These are phyloP conservation scores for Calliopsis andreniformis DNA, from an alignment of 1,140 invertebrate species.

Conservation along the genomic window DNA sequence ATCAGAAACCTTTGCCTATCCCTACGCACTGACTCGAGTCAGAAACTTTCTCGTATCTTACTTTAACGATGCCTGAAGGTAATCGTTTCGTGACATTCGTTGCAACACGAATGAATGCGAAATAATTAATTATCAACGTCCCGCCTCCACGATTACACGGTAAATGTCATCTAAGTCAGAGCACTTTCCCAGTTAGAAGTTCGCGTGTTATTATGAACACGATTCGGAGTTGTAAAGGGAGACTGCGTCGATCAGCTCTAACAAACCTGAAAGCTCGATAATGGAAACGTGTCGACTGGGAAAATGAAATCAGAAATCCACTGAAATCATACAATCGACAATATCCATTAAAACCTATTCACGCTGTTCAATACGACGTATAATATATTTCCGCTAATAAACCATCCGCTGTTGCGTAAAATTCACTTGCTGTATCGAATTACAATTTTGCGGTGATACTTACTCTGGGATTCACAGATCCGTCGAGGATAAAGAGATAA, in stretches of 20 bases:
- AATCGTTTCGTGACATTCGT: not conserved
- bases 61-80: not conserved
- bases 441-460: not conserved
- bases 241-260: too few species aligned
- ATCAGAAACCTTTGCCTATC: too few species aligned
- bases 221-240: too few species aligned
- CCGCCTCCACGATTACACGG: not conserved
- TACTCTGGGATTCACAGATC: not conserved
- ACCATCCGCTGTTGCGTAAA: not conserved
- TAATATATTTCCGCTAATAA: too few species aligned
- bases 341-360: too few species aligned
- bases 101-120: not conserved
- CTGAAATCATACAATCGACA: too few species aligned
- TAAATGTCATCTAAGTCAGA: not conserved
- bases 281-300: too few species aligned
- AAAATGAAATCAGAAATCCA: too few species aligned
- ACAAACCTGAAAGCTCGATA: too few species aligned
- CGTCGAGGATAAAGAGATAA: not conserved
- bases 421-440: not conserved
- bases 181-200: not conserved
- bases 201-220: too few species aligned
- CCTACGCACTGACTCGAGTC: too few species aligned
- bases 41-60: not conserved
- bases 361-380: too few species aligned
- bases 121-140: conserved; percentile 28